Evolutionary conservation across 2,113 vertebrate species (phyloP).

Genomic region (Pollachius pollachius): DNA sequence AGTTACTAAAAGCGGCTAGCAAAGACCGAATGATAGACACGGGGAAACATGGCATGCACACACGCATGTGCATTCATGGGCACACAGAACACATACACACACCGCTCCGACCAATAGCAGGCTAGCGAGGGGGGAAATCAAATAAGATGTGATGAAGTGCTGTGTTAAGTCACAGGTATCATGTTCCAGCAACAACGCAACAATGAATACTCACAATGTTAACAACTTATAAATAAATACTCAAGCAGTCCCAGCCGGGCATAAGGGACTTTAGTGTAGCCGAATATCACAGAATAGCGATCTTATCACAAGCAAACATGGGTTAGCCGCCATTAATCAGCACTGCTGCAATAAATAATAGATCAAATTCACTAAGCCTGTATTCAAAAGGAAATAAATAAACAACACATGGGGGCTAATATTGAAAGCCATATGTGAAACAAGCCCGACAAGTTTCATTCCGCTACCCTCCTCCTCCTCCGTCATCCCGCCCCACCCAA

Average conservation of each 20-base stretch:
- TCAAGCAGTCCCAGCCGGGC: conserved; percentile 21
- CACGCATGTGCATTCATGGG: neutral
- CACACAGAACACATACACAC: neutral
- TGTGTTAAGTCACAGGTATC: no score
- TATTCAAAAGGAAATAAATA: conserved; percentile 30
- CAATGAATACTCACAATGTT: no score
- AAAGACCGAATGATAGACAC: conserved; percentile 9
- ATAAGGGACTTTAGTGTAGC: conserved; percentile 8
- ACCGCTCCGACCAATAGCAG: conserved; percentile 7
- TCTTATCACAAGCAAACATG: conserved; percentile 12
- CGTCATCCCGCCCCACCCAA: no score
- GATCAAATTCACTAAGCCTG: neutral
- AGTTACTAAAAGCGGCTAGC: conserved; percentile 10
- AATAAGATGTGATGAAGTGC: no score
- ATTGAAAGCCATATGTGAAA: conserved; percentile 34
- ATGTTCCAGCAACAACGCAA: no score
- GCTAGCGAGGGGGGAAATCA: no score
- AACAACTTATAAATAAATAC: conserved; percentile 28
- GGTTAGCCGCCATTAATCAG: conserved; percentile 23
- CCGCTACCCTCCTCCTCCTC: no score
- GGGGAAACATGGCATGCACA: neutral
- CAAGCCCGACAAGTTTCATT: conserved; percentile 6
- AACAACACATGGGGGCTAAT: no score
- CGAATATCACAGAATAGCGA: conserved; percentile 8
- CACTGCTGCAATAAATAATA: no score